Evolutionary conservation across 1,140 invertebrate species (phyloP).

Genomic region (Rhagoletis pomonella): DNA sequence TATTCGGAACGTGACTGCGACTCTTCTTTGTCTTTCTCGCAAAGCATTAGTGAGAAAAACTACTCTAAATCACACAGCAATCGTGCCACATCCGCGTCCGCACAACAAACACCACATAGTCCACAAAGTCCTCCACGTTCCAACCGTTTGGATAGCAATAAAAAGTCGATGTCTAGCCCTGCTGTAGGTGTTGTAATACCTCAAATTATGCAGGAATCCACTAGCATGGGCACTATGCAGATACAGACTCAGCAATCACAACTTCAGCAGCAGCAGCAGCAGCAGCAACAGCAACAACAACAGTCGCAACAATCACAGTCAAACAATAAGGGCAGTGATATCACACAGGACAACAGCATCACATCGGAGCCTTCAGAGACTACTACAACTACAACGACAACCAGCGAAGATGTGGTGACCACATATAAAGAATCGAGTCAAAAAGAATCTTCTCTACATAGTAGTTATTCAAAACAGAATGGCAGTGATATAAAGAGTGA

Average conservation of each 20-base stretch:
- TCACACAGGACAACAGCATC: conserved; percentile 71
- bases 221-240: conserved; percentile 70
- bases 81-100: conserved; percentile 53
- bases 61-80: conserved; percentile 56
- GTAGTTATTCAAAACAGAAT: conserved; percentile 58
- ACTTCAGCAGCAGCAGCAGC: conserved; percentile 57
- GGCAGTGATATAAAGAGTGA: conserved; percentile 52
- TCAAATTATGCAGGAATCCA: conserved; percentile 69
- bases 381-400: conserved; percentile 71
- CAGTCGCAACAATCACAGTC: conserved; percentile 53
- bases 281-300: conserved; percentile 56
- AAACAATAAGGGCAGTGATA: conserved; percentile 62
- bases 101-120: conserved; percentile 63
- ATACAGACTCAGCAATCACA: conserved; percentile 57
- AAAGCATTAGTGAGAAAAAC: conserved; percentile 69
- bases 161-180: conserved; percentile 73
- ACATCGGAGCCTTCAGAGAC: conserved; percentile 73
- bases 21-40: conserved; percentile 70
- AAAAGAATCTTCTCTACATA: conserved; percentile 57
- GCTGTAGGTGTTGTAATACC: conserved; percentile 63
- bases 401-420: conserved; percentile 72
- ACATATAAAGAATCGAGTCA: conserved; percentile 72
- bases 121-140: conserved; percentile 66
- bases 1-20: conserved; percentile 69
- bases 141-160: conserved; percentile 69